Evolutionary conservation across 2,113 vertebrate species (phyloP).

Genomic region (Aldabrachelys gigantea): DNA sequence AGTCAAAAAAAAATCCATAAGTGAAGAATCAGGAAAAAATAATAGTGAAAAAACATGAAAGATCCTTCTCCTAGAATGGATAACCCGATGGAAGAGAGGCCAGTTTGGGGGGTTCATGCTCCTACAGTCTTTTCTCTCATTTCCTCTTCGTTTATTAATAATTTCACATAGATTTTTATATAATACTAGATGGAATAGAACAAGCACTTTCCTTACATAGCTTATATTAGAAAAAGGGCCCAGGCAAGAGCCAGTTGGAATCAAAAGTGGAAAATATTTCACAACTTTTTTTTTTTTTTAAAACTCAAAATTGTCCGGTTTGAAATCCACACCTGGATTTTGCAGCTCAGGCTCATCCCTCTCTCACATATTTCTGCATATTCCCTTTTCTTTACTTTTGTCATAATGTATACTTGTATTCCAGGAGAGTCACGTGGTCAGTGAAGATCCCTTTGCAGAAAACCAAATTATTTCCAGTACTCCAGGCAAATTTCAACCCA

Average conservation of each 20-base stretch:
- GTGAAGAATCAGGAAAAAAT: constrained; percentile 33
- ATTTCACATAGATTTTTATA: constrained; percentile 33
- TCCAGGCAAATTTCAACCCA: neutral
- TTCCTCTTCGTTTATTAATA: constrained; percentile 55
- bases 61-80: neutral
- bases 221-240: constrained; percentile 37
- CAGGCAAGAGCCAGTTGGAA: constrained; percentile 61
- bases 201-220: constrained; percentile 64
- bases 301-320: constrained; percentile 36
- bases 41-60: constrained; percentile 31
- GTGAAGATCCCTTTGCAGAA: constrained; percentile 4
- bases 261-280: constrained; percentile 51
- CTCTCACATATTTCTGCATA: constrained; percentile 4
- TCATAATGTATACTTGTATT: neutral
- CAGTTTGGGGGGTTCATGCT: constrained; percentile 9
- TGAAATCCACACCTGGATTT: constrained; percentile 69
- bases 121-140: constrained; percentile 49
- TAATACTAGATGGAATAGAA: constrained; percentile 62
- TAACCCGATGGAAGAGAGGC: neutral
- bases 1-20: constrained; percentile 34
- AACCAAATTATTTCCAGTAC: neutral
- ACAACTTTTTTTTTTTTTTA: constrained; percentile 62
- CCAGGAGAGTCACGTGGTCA: neutral
- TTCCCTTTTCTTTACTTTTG: constrained; percentile 15
- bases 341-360: constrained; percentile 30